These are phyloP conservation scores for Scleropages formosus DNA, from an alignment of 2,797 vertebrate species.

Conservation along the genomic window DNA sequence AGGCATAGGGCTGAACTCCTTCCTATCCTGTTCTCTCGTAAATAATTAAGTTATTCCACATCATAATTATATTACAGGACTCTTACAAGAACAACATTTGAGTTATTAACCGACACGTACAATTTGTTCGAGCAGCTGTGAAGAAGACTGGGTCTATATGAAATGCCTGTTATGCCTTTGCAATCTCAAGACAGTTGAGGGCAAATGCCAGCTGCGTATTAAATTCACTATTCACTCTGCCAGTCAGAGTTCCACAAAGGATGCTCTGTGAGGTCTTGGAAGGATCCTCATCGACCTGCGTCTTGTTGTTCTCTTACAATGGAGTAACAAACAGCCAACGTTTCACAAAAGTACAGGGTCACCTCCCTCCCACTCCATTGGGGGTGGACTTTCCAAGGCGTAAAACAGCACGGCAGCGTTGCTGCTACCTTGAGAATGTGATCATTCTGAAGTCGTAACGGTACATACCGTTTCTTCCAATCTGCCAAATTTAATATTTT, in stretches of 20 bases:
- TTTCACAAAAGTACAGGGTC: constrained; percentile 7
- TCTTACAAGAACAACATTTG: not conserved
- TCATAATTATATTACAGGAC: not conserved
- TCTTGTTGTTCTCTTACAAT: not conserved
- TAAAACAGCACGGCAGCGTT: too few species aligned
- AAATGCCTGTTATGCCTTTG: not conserved
- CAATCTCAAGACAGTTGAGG: not conserved
- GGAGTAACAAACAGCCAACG: constrained; percentile 3
- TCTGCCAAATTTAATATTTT: too few species aligned
- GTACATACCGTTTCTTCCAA: too few species aligned
- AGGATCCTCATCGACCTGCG: not conserved
- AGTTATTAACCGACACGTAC: not conserved
- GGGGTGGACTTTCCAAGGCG: too few species aligned
- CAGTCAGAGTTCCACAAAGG: not conserved
- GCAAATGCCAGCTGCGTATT: not conserved
- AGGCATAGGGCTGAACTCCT: too few species aligned
- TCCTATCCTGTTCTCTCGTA: too few species aligned
- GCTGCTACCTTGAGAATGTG: too few species aligned
- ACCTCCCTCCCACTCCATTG: too few species aligned
- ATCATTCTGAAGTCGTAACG: too few species aligned
- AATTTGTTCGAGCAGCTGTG: not conserved
- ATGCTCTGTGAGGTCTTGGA: not conserved
- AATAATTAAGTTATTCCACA: too few species aligned
- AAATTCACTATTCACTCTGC: constrained; percentile 6
- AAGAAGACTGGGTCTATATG: not conserved